These are phyloP conservation scores for Meloe dianella DNA, from an alignment of 2,888 invertebrate species.

Conservation along the genomic window DNA sequence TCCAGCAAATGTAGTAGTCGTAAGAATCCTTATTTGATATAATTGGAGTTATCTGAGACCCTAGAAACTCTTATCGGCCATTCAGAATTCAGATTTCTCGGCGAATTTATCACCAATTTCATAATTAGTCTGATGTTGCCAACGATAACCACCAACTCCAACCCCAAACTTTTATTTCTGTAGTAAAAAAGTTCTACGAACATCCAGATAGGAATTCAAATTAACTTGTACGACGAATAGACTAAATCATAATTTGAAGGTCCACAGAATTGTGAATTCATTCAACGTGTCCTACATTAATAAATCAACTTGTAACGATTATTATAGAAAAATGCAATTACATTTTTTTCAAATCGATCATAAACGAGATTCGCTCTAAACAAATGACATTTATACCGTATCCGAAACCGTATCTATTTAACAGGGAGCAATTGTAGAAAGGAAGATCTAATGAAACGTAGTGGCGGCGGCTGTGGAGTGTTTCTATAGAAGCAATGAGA, in stretches of 20 bases:
- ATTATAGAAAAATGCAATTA: neutral
- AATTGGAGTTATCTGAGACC: constrained; percentile 44
- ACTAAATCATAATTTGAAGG: neutral
- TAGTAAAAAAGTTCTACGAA: neutral
- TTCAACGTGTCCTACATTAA: neutral
- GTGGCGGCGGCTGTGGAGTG: constrained; percentile 31
- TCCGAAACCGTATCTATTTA: neutral
- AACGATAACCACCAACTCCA: neutral
- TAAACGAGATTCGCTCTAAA: too few species aligned
- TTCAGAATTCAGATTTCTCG: constrained; percentile 40
- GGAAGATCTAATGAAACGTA: neutral
- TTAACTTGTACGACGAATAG: neutral
- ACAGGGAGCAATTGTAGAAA: neutral
- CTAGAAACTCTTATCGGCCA: constrained; percentile 41
- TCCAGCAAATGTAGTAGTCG: constrained; percentile 29
- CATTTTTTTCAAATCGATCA: too few species aligned
- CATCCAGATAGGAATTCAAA: constrained; percentile 3
- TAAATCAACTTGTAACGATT: neutral
- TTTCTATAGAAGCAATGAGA: constrained; percentile 48
- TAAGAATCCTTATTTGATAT: constrained; percentile 44
- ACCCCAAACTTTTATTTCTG: neutral
- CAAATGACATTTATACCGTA: neutral
- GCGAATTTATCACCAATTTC: constrained; percentile 46
- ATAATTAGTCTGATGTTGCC: constrained; percentile 35
- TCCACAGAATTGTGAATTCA: neutral